A percentile compares a stretch with the other conserved stretches of the same genome.
Evolutionary conservation across 2,797 vertebrate genomes (phyloP).

Genomic region (Mustela erminea): DNA sequence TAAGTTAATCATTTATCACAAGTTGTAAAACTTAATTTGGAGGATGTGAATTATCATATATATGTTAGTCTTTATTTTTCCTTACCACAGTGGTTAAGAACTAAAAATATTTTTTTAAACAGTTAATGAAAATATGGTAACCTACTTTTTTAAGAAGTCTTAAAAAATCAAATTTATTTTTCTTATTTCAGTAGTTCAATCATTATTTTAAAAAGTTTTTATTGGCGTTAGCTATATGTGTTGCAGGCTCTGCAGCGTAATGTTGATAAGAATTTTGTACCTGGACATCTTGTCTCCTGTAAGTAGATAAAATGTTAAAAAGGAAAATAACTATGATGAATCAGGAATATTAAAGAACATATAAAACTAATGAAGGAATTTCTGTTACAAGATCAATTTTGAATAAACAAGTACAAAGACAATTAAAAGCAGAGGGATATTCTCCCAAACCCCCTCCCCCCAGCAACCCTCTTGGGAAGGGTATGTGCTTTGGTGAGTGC

Average conservation of each 20-base stretch:
- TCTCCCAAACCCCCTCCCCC: too few species aligned
- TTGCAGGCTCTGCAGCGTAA: not conserved
- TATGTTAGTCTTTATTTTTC: not conserved
- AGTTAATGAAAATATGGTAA: not conserved
- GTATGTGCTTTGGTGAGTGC: too few species aligned
- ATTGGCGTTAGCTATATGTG: not conserved
- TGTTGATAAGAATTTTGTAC: conserved; percentile 21
- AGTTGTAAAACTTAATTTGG: not conserved
- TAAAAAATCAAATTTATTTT: not conserved
- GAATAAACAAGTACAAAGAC: not conserved
- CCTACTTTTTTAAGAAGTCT: not conserved
- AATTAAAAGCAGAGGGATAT: not conserved
- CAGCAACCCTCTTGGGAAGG: too few species aligned
- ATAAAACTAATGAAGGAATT: not conserved
- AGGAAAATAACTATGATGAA: not conserved
- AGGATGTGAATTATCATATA: not conserved
- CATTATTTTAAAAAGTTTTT: not conserved
- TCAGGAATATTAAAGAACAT: conserved; percentile 2
- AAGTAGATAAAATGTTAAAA: conserved; percentile 44
- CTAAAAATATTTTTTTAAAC: not conserved
- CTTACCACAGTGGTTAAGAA: not conserved
- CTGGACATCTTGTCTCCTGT: not conserved
- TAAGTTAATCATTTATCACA: not conserved
- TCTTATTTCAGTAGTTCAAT: not conserved
- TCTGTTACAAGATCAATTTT: not conserved